Conservation (phyloP, 2,888 invertebrate genomes). For the Beris morrisii region DNA sequence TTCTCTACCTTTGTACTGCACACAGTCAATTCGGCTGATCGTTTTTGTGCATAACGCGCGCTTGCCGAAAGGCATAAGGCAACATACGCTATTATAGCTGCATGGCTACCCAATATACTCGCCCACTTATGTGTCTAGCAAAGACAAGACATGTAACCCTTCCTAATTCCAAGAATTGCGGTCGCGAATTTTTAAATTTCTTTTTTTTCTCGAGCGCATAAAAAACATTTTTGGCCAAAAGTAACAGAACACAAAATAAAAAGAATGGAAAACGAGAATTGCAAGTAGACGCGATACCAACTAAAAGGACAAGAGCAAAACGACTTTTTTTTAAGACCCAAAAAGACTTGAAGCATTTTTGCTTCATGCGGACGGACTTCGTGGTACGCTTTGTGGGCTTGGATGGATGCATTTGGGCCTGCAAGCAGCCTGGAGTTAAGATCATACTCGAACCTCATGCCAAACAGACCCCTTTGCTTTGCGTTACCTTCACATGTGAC, state of each 20-base stretch:
- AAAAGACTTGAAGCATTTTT: no score
- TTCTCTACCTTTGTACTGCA: neutral
- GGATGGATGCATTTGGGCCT: constrained; percentile 10
- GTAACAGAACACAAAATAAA: neutral
- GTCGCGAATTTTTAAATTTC: constrained; percentile 41
- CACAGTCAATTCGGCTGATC: no score
- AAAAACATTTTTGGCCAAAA: constrained; percentile 28
- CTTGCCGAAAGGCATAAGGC: constrained; percentile 24
- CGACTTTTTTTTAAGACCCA: no score
- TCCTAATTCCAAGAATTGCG: constrained; percentile 42
- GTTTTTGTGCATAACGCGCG: constrained; percentile 35
- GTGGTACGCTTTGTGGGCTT: neutral
- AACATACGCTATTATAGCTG: constrained; percentile 25
- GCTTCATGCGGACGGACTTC: no score
- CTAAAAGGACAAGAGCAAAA: no score
- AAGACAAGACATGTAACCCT: constrained; percentile 38
- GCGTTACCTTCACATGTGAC: constrained; percentile 8
- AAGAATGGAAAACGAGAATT: constrained; percentile 17
- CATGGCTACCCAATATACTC: constrained; percentile 16
- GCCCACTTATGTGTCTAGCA: constrained; percentile 40
- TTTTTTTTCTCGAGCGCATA: constrained; percentile 23
- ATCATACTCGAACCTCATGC: constrained; percentile 28
- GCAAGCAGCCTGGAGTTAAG: neutral
- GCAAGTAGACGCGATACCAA: constrained; percentile 5
- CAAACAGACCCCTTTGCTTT: constrained; percentile 9